Evolutionary conservation across 2,888 invertebrate species (phyloP), one percentile per base, ranked within the genome.

Genomic region (Apamea crenata): DNA sequence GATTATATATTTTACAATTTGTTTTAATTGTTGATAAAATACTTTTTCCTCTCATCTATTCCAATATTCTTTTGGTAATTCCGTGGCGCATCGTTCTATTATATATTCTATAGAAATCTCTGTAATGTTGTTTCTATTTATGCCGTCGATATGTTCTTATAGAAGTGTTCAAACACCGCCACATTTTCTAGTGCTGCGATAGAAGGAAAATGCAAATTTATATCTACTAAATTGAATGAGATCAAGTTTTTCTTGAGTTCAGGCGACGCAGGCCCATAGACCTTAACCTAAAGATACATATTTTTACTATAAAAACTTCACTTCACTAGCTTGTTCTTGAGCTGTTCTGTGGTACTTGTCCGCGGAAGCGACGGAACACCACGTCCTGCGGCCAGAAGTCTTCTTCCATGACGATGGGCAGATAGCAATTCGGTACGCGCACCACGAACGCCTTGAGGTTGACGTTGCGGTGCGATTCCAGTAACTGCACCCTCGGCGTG

Each of bases 11-110:
- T 69, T 78, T 50, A 74, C 18, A 21, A 69, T 68, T 74, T 29
- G 7, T 21, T 74, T 53, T 63, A 69, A 40, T 74, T 78, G 61
- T n/a, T 53, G 14, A 29, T 78, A 68, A 40, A 68, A 78, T 32
- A 53, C 14, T 61, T 74, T 68, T 12, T 78, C 78, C 32, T 77
- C 53, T 74, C 44, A 63, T 69, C 53, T 69, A 74, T 74, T 69
- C 74, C 68, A 74, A 29, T 78, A 78, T 73, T 63, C 44, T 44
- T 18, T 71, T 36, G 59, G 71, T 25, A 72, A 59, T 72, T 72
- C 72, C 3, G 61, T 63, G 21, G 73, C 73, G 5, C 73, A 73
- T 25, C 63, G 18, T 63, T 73, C 63, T 14, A 63, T 63, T 25
- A 63, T 25, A 73, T 73, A 63, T 63, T 73, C 63, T 14, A 47